Evolutionary conservation across 1,140 invertebrate species (phyloP), one percentile per base, ranked within the genome.

Genomic region (Drosophila tani): DNA sequence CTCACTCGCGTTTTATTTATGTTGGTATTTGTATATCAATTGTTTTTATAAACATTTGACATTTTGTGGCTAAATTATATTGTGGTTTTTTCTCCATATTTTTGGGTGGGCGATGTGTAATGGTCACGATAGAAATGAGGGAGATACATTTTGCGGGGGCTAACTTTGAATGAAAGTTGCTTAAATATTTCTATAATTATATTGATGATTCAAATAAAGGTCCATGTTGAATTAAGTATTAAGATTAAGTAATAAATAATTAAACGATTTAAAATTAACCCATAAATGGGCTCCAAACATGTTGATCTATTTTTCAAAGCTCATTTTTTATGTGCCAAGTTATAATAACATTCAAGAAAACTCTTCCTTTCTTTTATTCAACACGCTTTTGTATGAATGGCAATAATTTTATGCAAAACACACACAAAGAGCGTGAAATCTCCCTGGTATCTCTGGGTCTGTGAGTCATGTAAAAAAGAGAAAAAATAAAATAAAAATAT

Each of bases 341-440:
- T 71, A 46, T 35, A 50, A 47, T 21, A 19, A 32, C 7, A 47
- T 15, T 35, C 29, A 57, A 58, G 51, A 55, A 67, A 67, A 57
- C 43, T 51, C 71, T 65, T 73, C 43, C 47, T 38, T 51, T 55
- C 50, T 45, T 74, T 57, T 56, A 15, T 43, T 45, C 35, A 41
- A 38, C 45, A 41, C 27, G 50, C 68, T 74, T 65, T 69, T 38
- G 32, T 45, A 69, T 87, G 83, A 88, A 87, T 88, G 81, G 69
- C 82, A 88, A 88, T 88, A 87, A 88, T 87, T 73, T 70, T 87
- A 88, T 87, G 83, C 83, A 87, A 83, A 57, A 70, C 63, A 65
- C 60, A 81, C 53, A 46, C 29, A 57, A 43, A 69, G 35, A 56
- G 12, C 49, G 38, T 45, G 51, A 17, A 35, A 50, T 27, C 74